Evolutionary conservation across 2,797 vertebrate genomes (phyloP).

Genomic region (Lacerta bilineata): DNA sequence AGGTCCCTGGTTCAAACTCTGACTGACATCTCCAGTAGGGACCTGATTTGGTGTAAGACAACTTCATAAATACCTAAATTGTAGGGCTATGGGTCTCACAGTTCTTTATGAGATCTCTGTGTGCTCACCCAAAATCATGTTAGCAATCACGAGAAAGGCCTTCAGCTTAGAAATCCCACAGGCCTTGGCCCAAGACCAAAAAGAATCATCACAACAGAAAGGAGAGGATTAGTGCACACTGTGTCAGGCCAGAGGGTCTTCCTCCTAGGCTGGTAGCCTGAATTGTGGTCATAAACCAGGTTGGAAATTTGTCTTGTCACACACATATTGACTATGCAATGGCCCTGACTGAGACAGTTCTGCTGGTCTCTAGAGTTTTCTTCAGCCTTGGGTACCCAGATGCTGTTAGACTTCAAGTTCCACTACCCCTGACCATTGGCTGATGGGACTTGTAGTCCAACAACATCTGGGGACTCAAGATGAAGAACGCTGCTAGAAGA

Average conservation of each 20-base stretch:
- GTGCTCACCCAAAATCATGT: background rate
- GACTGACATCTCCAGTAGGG: no score
- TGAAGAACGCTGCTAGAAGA: background rate
- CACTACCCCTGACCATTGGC: no score
- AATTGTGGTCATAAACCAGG: background rate
- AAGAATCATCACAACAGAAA: background rate
- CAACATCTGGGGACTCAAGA: no score
- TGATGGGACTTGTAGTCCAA: no score
- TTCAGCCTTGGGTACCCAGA: no score
- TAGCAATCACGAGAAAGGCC: background rate
- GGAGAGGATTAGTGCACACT: background rate
- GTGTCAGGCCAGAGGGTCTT: background rate
- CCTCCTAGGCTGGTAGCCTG: background rate
- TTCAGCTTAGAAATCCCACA: background rate
- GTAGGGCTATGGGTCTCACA: background rate
- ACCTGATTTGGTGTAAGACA: background rate
- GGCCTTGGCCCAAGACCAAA: background rate
- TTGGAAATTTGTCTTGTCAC: background rate
- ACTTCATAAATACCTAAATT: background rate
- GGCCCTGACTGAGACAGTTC: no score
- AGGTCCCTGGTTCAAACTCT: background rate
- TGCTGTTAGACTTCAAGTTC: no score
- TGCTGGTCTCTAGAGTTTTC: no score
- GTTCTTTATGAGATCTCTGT: background rate
- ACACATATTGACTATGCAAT: background rate